phyloP scores from a whole-genome alignment of 2,797 vertebrate genomes.

The Sphaeramia orbicularis region DNA sequence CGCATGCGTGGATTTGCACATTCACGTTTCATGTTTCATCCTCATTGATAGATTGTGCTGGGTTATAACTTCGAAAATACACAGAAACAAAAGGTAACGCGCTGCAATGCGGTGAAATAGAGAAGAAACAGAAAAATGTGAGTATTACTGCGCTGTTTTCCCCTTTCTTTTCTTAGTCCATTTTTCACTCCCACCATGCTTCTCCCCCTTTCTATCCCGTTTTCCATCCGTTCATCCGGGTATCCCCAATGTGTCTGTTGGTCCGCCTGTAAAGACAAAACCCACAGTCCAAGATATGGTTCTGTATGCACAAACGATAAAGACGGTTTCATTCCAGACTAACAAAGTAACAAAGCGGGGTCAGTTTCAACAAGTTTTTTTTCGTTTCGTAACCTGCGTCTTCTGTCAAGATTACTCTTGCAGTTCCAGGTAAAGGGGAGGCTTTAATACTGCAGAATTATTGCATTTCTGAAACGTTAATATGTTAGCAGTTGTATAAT shows the following conservation, averaged over 20 bases:
- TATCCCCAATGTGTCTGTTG: constrained; percentile 59
- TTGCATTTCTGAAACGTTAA: constrained; percentile 7
- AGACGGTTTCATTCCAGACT: constrained; percentile 12
- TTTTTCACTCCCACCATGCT: constrained; percentile 58
- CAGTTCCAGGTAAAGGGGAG: constrained; percentile 39
- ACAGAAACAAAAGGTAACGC: constrained; percentile 12
- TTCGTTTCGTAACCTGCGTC: constrained; percentile 5
- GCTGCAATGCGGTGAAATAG: constrained; percentile 4
- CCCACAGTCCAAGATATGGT: constrained; percentile 46
- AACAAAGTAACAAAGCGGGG: constrained; percentile 18
- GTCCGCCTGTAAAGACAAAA: constrained; percentile 58
- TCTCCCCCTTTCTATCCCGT: constrained; percentile 57
- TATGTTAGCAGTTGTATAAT: constrained; percentile 19
- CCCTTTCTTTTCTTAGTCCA: constrained; percentile 24
- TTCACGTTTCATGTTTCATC: constrained; percentile 56
- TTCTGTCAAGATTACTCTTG: constrained; percentile 25
- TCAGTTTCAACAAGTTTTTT: constrained; percentile 44
- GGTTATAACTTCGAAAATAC: constrained; percentile 25
- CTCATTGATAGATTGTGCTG: constrained; percentile 34
- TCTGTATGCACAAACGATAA: constrained; percentile 41
- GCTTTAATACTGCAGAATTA: constrained; percentile 16
- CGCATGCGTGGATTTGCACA: constrained; percentile 66
- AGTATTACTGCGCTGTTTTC: constrained; percentile 35
- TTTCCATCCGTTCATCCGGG: constrained; percentile 75
- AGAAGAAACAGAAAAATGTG: constrained; percentile 18